Evolutionary conservation across 2,888 invertebrate species (phyloP), one percentile per base, ranked within the genome.

Genomic region (Lysandra coridon): DNA sequence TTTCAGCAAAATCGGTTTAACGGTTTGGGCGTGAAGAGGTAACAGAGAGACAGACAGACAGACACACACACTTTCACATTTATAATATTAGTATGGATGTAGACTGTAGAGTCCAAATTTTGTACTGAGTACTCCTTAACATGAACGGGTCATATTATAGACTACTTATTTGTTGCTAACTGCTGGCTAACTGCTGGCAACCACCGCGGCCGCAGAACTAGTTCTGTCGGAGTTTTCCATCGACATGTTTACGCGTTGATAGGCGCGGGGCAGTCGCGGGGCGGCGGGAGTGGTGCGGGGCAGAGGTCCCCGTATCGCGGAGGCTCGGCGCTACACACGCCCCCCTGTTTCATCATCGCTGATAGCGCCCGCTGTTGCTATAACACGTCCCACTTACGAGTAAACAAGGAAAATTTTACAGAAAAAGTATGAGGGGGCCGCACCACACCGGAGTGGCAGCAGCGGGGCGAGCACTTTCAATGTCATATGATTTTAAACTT

Each of bases 261-360:
- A 49, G 64, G 30, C 62, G 23, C 62, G n/a, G 62, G n/a, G 23
- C 62, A 23, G 64, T 30, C 4, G 64, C 23, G 64, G 77, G 23
- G 80, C 57, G 17, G 57, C 17, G n/a, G 23, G 23, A 6, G 17
- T 17, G 57, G 60, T n/a, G 60, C 60, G 60, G 73, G n/a, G 80
- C 84, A 84, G 84, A 85, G 85, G 84, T 84, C 82, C 78, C 40
- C 74, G 79, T 81, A 64, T 64, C 64, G 30, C 81, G 87, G 88
- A 85, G 88, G 88, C 88, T 82, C 87, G 88, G 86, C 85, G 30
- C 23, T 10, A 30, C 84, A 79, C 87, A 86, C 87, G 83, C 83
- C 85, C 82, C 80, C 80, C 33, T 81, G 79, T 88, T 87, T 86
- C 88, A 88, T 88, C 87, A 87, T 85, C 49, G 62, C 62, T 7